These are phyloP conservation scores for Psilopsiagon aurifrons DNA, from an alignment of 2,113 vertebrate genomes.

Conservation along the genomic window DNA sequence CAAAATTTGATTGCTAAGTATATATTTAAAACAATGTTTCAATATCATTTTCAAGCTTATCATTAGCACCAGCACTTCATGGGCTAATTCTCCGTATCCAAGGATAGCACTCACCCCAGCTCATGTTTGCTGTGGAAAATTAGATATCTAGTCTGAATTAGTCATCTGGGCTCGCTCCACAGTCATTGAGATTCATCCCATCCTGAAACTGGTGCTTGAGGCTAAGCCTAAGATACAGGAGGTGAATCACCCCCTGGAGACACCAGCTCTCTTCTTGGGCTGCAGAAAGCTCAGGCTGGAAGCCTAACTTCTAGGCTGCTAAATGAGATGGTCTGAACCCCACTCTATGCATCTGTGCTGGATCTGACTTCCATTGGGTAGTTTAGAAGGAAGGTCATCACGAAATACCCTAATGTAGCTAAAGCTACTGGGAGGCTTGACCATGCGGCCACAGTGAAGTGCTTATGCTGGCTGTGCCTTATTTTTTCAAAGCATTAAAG, in stretches of 20 bases:
- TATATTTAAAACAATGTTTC: constrained; percentile 67
- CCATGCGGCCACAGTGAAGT: not conserved
- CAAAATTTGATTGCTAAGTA: constrained; percentile 53
- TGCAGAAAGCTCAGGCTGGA: not conserved
- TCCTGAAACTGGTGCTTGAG: constrained; percentile 1
- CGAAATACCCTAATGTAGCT: not conserved
- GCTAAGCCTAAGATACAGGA: constrained; percentile 25
- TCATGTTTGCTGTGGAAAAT: constrained; percentile 30
- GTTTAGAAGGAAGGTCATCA: not conserved
- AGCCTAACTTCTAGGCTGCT: not conserved
- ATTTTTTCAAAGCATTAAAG: not conserved
- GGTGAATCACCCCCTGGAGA: constrained; percentile 44
- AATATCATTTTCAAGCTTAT: constrained; percentile 52
- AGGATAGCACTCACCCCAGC: constrained; percentile 11
- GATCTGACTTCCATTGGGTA: not conserved
- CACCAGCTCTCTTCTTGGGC: not conserved
- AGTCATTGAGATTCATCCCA: constrained; percentile 20
- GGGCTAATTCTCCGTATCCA: constrained; percentile 40
- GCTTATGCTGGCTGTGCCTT: not conserved
- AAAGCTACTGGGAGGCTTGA: not conserved
- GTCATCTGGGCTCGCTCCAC: constrained; percentile 31
- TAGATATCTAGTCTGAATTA: constrained; percentile 48
- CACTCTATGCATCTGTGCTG: rapidly evolving
- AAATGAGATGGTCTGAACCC: not conserved
- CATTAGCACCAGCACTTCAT: constrained; percentile 26